Base-by-base conservation (phyloP, 2,113 vertebrate species). In the Cryptomyrus ogoouensis region DNA sequence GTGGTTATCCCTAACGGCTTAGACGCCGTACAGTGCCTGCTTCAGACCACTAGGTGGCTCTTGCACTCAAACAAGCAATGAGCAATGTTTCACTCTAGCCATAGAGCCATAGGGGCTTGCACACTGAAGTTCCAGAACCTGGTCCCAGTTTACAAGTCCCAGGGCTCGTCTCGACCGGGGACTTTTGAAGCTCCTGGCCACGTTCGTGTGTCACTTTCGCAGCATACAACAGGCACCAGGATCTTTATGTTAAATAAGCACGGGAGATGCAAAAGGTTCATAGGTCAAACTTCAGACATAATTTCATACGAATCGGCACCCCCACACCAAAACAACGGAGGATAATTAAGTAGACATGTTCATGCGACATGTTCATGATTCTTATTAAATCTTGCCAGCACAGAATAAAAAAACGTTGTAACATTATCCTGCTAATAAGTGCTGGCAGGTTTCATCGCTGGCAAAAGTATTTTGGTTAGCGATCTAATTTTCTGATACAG, bases 11-110 rank as follows among this genome's bases (percentile, higher is more conserved):
- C 56, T 9, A 24, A 8, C 7, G 1, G 56, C 56, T 62, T 62
- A 62, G 56, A 62, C 56, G 24, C 56, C 19, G 3, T 31, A 31
- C 53, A 31, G 27, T 31, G 10, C n/a, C 62, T 31, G 52, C 21
- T 46, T 7, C 4, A 87, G 12, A 70, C 91, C 91, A 90, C 87
- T 89, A 89, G 89, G 86, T 88, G 95, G 95, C 94, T 44, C 35
- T 44, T 19, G 15, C 13, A 86, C 47, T 47, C 24, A n/a, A 44
- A 49, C 13, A 2, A 27, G 83, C 39, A 49, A 12, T n/a, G n/a
- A 24, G n/a, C 42, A n/a, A 85, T 12, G 24, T 44, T 44, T 44
- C 83, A 47, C 44, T 44, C 27, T 39, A 8, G 39, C 15, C 42
- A 39, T 3, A 7, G 15, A 9, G 39, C 31, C 42, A 39, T 9